Evolutionary conservation across 2,888 invertebrate genomes (phyloP).

Genomic region (Euspilapteryx auroguttella): DNA sequence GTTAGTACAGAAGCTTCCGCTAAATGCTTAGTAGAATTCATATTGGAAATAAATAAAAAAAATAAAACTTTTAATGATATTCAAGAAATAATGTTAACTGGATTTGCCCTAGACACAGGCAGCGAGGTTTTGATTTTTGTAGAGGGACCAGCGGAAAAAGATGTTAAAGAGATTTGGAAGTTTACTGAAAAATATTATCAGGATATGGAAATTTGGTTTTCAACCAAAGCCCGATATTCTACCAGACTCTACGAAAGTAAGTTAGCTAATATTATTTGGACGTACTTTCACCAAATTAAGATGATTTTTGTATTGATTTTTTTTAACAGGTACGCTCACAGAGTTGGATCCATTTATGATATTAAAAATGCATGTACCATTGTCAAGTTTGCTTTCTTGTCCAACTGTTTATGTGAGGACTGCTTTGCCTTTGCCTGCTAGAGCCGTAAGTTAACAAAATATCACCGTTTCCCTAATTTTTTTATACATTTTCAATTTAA

Average conservation of each 20-base stretch:
- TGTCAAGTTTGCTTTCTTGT: conserved; percentile 26
- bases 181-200: conserved; percentile 25
- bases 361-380: conserved; percentile 33
- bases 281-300: background rate
- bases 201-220: conserved; percentile 23
- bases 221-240: conserved; percentile 23
- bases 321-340: conserved; percentile 18
- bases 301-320: background rate
- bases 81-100: too few relatives aligned
- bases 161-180: conserved; percentile 31
- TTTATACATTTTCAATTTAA: background rate
- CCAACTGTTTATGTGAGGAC: conserved; percentile 36
- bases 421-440: conserved; percentile 30
- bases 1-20: conserved; percentile 11
- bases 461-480: too few relatives aligned
- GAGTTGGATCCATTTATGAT: conserved; percentile 23
- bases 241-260: conserved; percentile 19
- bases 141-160: conserved; percentile 33
- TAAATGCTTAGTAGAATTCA: background rate
- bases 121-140: conserved; percentile 23
- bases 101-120: conserved; percentile 37
- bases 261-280: background rate
- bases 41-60: conserved; percentile 19
- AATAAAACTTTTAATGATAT: too few relatives aligned
- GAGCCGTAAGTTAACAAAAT: conserved; percentile 22